These are phyloP conservation scores for Typhlichthys eigenmanni DNA, from an alignment of 2,797 vertebrate genomes.

Conservation along the genomic window DNA sequence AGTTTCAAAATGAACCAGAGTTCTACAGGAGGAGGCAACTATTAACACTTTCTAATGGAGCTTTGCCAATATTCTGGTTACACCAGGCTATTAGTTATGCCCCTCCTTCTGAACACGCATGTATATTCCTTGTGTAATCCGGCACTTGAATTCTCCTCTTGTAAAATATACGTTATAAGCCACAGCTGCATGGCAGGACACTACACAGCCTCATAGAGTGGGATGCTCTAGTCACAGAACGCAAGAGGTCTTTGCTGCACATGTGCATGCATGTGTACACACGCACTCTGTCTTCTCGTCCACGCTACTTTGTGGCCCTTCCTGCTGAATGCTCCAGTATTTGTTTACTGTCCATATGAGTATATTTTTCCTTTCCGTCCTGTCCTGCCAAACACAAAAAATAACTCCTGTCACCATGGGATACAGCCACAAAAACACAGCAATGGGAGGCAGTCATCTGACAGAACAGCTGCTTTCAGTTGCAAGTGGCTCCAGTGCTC, in stretches of 20 bases:
- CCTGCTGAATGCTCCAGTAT: slow-evolving; percentile 63
- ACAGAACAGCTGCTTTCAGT: slow-evolving; percentile 82
- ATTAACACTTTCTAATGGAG: too few species aligned
- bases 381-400: slow-evolving; percentile 70
- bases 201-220: slow-evolving; percentile 14
- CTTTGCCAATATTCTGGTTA: too few species aligned
- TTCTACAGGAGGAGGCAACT: too few species aligned
- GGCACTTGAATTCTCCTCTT: slow-evolving; percentile 17
- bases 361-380: slow-evolving; percentile 78
- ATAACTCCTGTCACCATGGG: slow-evolving; percentile 74
- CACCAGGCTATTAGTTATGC: too few species aligned
- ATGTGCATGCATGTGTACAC: slow-evolving; percentile 26
- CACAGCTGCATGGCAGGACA: slow-evolving; percentile 28
- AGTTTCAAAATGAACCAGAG: too few species aligned
- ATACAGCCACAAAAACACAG: slow-evolving; percentile 74
- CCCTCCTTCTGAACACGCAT: too few species aligned
- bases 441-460: slow-evolving; percentile 69
- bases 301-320: slow-evolving; percentile 56
- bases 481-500: slow-evolving; percentile 60
- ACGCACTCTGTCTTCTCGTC: background rate
- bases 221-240: slow-evolving; percentile 35
- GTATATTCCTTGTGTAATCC: too few species aligned
- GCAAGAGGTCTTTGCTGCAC: slow-evolving; percentile 26
- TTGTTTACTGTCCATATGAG: slow-evolving; percentile 78
- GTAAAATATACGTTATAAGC: slow-evolving; percentile 33